Percentiles rank a stretch among this genome's conserved stretches.
Evolutionary conservation across 2,888 invertebrate species (phyloP).

Genomic region (Diplazon laetatorius): DNA sequence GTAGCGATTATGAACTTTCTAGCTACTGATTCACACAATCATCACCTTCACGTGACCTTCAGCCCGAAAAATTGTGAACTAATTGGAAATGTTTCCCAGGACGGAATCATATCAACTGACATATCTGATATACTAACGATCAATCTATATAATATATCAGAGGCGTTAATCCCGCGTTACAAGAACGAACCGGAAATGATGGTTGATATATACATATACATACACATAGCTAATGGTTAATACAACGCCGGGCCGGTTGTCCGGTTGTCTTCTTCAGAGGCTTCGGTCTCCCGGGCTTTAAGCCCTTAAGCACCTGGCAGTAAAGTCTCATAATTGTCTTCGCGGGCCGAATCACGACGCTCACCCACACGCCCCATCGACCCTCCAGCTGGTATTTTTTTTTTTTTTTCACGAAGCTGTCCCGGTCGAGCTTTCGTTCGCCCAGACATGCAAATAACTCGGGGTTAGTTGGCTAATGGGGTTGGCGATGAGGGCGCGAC

Average conservation of each 20-base stretch:
- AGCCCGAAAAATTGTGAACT: no score
- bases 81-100: no score
- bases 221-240: no score
- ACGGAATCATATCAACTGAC: no score
- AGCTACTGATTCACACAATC: no score
- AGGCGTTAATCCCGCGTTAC: constrained; percentile 7
- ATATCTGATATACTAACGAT: no score
- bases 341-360: constrained; percentile 78
- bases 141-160: no score
- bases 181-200: constrained; percentile 31
- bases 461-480: constrained; percentile 82
- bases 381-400: constrained; percentile 21
- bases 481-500: constrained; percentile 73
- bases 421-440: constrained; percentile 45
- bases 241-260: constrained; percentile 34
- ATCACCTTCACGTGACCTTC: no score
- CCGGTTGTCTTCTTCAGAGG: constrained; percentile 72
- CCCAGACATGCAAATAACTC: constrained; percentile 82
- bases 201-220: not conserved
- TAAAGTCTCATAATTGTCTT: constrained; percentile 81
- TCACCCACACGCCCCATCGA: constrained; percentile 25
- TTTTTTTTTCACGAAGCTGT: not conserved
- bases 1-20: no score
- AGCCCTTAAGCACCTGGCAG: constrained; percentile 81
- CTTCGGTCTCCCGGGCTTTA: constrained; percentile 75